Percentiles rank a stretch among this genome's conserved stretches.
These are phyloP conservation scores for Bombus impatiens DNA, from an alignment of 1,140 invertebrate genomes.

Conservation along the genomic window DNA sequence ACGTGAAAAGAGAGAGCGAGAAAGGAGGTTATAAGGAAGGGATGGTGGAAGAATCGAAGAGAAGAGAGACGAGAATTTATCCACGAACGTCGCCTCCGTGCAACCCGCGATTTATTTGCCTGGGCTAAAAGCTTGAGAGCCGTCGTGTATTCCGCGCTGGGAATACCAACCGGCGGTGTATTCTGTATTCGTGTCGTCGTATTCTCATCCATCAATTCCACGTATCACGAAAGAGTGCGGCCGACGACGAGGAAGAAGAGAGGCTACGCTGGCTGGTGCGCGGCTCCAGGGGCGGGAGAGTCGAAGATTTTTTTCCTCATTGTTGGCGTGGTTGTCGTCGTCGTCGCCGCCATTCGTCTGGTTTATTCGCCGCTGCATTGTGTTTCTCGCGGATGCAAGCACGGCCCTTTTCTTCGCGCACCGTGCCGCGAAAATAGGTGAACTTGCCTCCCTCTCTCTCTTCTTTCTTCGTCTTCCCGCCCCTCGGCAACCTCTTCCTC, in stretches of 20 bases:
- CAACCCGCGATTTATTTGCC: constrained; percentile 67
- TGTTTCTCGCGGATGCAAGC: constrained; percentile 40
- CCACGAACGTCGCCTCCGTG: constrained; percentile 54
- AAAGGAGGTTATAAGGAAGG: no score
- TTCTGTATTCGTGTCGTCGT: constrained; percentile 58
- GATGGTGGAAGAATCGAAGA: constrained; percentile 27
- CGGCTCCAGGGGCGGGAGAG: background rate
- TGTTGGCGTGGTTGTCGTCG: constrained; percentile 35
- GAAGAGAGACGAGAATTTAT: constrained; percentile 56
- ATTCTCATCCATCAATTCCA: constrained; percentile 68
- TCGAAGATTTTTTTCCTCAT: constrained; percentile 49
- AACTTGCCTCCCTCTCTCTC: constrained; percentile 36
- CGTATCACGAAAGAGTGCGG: constrained; percentile 44
- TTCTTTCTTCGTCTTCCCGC: background rate
- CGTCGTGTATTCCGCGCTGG: constrained; percentile 60
- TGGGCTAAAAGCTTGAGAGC: constrained; percentile 67
- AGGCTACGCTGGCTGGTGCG: background rate
- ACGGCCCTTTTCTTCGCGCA: constrained; percentile 32
- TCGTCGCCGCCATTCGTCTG: constrained; percentile 50
- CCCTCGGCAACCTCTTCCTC: background rate
- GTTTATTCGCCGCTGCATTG: constrained; percentile 46
- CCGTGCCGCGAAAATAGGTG: constrained; percentile 45
- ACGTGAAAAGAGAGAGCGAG: constrained; percentile 4
- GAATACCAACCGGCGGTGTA: constrained; percentile 57
- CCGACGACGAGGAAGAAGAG: constrained; percentile 3